A percentile compares a stretch with the other conserved stretches of the same genome.
Evolutionary conservation across 2,888 invertebrate genomes (phyloP).

Genomic region (Ptychoptera contaminata): DNA sequence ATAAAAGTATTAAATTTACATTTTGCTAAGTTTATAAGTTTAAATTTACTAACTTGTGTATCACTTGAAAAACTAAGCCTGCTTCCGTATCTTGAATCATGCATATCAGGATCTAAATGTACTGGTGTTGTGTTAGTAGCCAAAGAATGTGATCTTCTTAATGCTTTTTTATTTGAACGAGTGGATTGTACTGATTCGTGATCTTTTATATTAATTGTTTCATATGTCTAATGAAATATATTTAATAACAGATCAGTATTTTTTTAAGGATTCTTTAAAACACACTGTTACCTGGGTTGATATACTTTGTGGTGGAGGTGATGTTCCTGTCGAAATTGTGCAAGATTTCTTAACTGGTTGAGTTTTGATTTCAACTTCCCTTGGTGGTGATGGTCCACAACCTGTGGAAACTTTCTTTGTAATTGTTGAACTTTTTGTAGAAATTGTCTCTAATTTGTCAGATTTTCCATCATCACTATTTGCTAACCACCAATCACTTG

Average conservation of each 20-base stretch:
- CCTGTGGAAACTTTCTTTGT: constrained; percentile 36
- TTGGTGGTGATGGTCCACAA: constrained; percentile 47
- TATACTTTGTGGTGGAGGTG: constrained; percentile 73
- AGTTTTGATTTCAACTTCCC: constrained; percentile 24
- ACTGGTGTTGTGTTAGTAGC: constrained; percentile 17
- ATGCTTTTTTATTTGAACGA: constrained; percentile 17
- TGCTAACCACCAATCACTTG: too few species aligned
- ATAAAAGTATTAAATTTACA: not conserved
- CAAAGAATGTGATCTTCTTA: constrained; percentile 24
- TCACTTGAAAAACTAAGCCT: constrained; percentile 50
- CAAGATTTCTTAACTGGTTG: constrained; percentile 4
- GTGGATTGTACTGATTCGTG: constrained; percentile 17
- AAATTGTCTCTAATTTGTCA: too few species aligned
- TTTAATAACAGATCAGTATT: too few species aligned
- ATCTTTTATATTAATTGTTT: constrained; percentile 8
- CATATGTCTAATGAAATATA: constrained; percentile 1
- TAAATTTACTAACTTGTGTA: constrained; percentile 36
- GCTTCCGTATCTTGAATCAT: constrained; percentile 25
- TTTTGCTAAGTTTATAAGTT: constrained; percentile 20
- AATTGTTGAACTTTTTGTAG: too few species aligned
- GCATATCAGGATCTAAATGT: constrained; percentile 11
- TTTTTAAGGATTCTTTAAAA: too few species aligned
- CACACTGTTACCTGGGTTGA: constrained; percentile 58
- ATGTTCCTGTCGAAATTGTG: constrained; percentile 54
- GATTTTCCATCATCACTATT: too few species aligned